Evolutionary conservation across 2,113 vertebrate genomes (phyloP), one percentile per base, ranked within the genome.

Genomic region (Nerophis ophidion): DNA sequence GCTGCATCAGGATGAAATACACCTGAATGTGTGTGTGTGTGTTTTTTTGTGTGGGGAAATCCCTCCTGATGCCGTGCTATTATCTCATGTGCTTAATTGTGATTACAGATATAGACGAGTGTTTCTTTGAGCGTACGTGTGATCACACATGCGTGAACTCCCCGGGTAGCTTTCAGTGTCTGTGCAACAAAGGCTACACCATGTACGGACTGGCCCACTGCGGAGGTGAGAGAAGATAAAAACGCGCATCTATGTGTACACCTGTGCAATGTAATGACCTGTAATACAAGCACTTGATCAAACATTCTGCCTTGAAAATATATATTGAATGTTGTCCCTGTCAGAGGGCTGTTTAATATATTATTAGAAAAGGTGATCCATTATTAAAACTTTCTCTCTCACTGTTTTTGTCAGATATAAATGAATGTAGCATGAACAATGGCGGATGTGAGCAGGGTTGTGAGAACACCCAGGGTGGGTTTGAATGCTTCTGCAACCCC

Each of bases 91-190:
- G 45, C 50, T 56, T 78, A 70, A 68, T 77, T 83, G 47, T 87
- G 80, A 89, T 89, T 91, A 74, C 92, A 99, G 97, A 99, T 91
- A 87, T 98, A 68, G 95, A 99, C 15, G 97, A 99, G 77, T 99
- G 97, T 86, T 96, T 92, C 71, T 96, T 99, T 70, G 94, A 98
- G 79, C 89, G 95, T 79, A 94, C 92, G 6, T 99, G 97, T 54
- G 96, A 93, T 87, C 96, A 98, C 88, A 95, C 84, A 16, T 99
- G 97, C 87, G 88, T 94, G 86, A 99, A 99, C 88, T 88, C 92
- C 66, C 91, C 92, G 0, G 97, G 97, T 80, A 88, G 90, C 68
- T 99, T 98, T 80, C 77, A 93, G 68, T 99, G 97, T 73, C 77
- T 91, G 26, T 99, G 97, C 74, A 91, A 93, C 81, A 90, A 88